Evolutionary conservation across 2,113 vertebrate genomes (phyloP).

Genomic region (Redunca redunca): DNA sequence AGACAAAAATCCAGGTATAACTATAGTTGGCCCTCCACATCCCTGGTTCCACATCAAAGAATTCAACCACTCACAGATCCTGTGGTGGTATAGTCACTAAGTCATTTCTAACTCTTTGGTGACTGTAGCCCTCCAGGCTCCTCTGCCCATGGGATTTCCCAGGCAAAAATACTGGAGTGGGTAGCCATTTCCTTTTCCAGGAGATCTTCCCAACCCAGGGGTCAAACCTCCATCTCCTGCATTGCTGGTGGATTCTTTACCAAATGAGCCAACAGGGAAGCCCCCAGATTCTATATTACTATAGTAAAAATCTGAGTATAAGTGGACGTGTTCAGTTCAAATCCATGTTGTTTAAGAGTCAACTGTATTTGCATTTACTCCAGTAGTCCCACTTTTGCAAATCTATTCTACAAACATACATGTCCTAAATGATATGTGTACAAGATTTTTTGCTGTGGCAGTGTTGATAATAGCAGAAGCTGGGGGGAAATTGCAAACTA

Average conservation of each 20-base stretch:
- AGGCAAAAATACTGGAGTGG: background rate
- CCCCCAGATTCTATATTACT: background rate
- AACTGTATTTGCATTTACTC: background rate
- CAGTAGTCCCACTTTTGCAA: background rate
- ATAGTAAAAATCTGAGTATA: background rate
- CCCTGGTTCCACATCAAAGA: background rate
- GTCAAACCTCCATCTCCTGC: background rate
- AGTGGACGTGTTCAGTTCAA: background rate
- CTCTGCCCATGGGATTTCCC: background rate
- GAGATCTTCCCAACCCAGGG: background rate
- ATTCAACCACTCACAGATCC: background rate
- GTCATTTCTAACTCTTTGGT: background rate
- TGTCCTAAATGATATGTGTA: background rate
- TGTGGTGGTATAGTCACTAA: background rate
- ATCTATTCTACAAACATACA: background rate
- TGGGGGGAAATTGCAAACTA: background rate
- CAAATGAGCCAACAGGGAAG: background rate
- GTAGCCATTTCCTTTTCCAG: background rate
- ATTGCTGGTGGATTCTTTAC: background rate
- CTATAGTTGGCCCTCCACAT: background rate
- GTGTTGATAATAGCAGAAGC: background rate
- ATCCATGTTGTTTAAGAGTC: background rate
- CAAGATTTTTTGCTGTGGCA: background rate
- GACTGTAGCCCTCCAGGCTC: background rate
- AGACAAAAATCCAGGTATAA: background rate